Percentiles rank a stretch among this genome's conserved stretches.
phyloP scores from a whole-genome alignment of 2,113 vertebrate genomes.

The Stomatorhinus ivindoensis region DNA sequence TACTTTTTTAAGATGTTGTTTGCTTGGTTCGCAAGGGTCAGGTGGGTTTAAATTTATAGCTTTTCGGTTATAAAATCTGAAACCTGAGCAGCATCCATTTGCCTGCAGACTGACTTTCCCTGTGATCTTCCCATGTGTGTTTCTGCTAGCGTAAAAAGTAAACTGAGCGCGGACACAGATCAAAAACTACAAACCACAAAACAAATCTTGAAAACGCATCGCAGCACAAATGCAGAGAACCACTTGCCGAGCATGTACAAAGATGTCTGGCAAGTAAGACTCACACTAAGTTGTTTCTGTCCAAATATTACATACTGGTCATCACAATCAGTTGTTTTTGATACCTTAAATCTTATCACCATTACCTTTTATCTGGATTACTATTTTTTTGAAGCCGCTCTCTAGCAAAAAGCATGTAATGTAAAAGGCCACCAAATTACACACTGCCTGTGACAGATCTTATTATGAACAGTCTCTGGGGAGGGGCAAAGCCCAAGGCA shows the following conservation, averaged over 20 bases:
- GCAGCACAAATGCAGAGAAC: not conserved
- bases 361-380: not conserved
- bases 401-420: not conserved
- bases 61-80: not conserved
- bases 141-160: not conserved
- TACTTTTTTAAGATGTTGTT: not conserved
- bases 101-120: not conserved
- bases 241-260: not conserved
- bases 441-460: not conserved
- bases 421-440: not conserved
- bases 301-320: not conserved
- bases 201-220: not conserved
- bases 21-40: not conserved
- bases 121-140: not conserved
- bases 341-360: not conserved
- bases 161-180: not conserved
- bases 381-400: not conserved
- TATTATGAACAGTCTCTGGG: not conserved
- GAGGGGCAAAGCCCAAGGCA: not conserved
- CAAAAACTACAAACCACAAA: not conserved
- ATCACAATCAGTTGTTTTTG: not conserved
- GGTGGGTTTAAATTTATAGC: not conserved
- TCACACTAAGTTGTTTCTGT: not conserved
- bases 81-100: not conserved
- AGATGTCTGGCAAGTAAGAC: not conserved